Evolutionary conservation across 2,797 vertebrate genomes (phyloP), one percentile per base, ranked within the genome.

Genomic region (Pangasius macronema): DNA sequence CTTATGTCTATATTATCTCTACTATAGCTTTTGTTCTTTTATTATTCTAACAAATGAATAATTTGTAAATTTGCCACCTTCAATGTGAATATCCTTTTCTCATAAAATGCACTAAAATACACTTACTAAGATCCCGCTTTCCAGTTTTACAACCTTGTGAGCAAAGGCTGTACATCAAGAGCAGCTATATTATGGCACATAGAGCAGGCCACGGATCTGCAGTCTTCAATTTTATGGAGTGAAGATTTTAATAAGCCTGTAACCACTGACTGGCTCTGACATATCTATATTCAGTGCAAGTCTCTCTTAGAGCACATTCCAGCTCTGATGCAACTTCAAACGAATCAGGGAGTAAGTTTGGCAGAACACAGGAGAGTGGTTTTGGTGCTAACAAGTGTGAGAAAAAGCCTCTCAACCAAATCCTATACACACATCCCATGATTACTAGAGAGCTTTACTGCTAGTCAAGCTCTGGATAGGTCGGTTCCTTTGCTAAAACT

Each of bases 271-370:
- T 89, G 83, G 49, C 18, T 82, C 51, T 42, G 20, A 73, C 82
- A 84, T 77, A 93, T 95, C 94, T 91, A 92, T 92, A 95, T 95
- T 94, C 93, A 76, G 51, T 91, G 90, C 91, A 51, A 90, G 90
- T 92, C 59, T 90, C 89, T 68, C 85, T 86, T 86, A 90, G 46
- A 93, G 91, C 88, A 92, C 89, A 89, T 91, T 84, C 75, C 88
- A 86, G 85, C 90, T 89, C 91, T 85, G 33, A 90, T 86, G 81
- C 85, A 65, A 92, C 93, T 93, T 94, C 91, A 92, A 92, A 93
- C 63, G 39, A 91, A 90, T 86, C 61, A 13, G 30, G 73, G 87
- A 90, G 89, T 89, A 92, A 92, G 90, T 91, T 90, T 85, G 90
- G 86, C 80, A 82, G 89, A 91, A 88, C 46, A 85, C 86, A 91